A percentile compares a stretch with the other conserved stretches of the same genome.
These are phyloP conservation scores for Anableps anableps DNA, from an alignment of 2,797 vertebrate species.

Conservation along the genomic window DNA sequence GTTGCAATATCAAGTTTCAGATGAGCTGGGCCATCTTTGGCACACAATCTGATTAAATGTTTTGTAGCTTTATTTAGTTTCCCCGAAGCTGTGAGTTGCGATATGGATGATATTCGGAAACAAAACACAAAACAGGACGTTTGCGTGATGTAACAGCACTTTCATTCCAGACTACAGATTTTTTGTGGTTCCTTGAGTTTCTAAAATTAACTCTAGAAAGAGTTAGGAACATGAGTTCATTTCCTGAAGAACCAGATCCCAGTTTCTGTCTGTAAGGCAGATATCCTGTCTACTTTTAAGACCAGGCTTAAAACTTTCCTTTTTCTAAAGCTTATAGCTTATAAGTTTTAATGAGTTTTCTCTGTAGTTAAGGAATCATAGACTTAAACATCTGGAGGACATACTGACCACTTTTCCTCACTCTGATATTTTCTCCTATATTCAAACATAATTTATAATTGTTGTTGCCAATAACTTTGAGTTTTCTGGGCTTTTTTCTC, in stretches of 20 bases:
- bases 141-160: constrained; percentile 2
- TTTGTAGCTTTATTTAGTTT: neutral
- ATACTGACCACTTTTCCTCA: no score
- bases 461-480: neutral
- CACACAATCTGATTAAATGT: neutral
- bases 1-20: constrained; percentile 3
- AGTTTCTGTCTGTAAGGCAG: neutral
- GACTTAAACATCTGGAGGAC: no score
- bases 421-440: neutral
- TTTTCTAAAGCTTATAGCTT: neutral
- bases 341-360: neutral
- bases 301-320: neutral
- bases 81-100: constrained; percentile 35
- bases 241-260: neutral
- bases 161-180: constrained; percentile 2
- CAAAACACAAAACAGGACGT: constrained; percentile 28
- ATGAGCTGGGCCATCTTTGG: neutral
- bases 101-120: constrained; percentile 22
- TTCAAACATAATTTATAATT: neutral
- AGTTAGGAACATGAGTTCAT: neutral
- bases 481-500: neutral
- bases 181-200: neutral
- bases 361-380: neutral
- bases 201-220: constrained; percentile 8
- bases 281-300: neutral